Evolutionary conservation across 2,113 vertebrate species (phyloP).

Genomic region (Zosterops borbonicus): DNA sequence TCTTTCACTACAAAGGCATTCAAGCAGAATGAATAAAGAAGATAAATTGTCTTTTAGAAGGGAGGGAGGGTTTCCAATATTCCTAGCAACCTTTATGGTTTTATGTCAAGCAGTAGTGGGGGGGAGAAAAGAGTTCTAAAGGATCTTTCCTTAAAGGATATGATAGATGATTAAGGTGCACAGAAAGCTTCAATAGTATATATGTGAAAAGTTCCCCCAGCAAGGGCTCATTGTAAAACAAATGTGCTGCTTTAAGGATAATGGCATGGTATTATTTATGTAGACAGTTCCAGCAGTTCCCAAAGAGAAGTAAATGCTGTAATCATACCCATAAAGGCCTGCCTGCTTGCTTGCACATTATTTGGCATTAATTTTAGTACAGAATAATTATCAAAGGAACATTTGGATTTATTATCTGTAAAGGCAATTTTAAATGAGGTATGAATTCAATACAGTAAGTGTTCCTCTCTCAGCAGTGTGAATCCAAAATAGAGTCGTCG

Average conservation of each 20-base stretch:
- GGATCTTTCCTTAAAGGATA: conserved; percentile 27
- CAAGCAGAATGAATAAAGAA: neutral
- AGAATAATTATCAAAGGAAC: conserved; percentile 65
- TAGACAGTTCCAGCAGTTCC: conserved; percentile 60
- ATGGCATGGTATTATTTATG: conserved; percentile 68
- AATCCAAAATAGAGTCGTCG: neutral
- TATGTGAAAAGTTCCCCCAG: neutral
- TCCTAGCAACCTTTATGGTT: neutral
- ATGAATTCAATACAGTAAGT: conserved; percentile 49
- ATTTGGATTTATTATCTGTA: conserved; percentile 65
- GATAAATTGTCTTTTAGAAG: neutral
- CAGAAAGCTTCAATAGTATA: conserved; percentile 17
- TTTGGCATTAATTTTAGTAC: conserved; percentile 67
- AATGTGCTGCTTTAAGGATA: conserved; percentile 64
- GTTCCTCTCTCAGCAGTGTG: conserved; percentile 35
- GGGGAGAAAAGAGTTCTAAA: neutral
- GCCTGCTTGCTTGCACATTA: conserved; percentile 64
- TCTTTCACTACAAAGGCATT: neutral
- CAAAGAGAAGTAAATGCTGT: conserved; percentile 63
- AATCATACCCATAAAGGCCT: conserved; percentile 61
- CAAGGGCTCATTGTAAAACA: conserved; percentile 57
- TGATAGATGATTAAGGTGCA: conserved; percentile 45
- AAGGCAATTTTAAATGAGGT: conserved; percentile 58
- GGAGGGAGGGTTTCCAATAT: neutral
- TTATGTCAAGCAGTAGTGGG: neutral